Evolutionary conservation across 2,888 invertebrate species (phyloP).

Genomic region (Chromoteleia sp.): DNA sequence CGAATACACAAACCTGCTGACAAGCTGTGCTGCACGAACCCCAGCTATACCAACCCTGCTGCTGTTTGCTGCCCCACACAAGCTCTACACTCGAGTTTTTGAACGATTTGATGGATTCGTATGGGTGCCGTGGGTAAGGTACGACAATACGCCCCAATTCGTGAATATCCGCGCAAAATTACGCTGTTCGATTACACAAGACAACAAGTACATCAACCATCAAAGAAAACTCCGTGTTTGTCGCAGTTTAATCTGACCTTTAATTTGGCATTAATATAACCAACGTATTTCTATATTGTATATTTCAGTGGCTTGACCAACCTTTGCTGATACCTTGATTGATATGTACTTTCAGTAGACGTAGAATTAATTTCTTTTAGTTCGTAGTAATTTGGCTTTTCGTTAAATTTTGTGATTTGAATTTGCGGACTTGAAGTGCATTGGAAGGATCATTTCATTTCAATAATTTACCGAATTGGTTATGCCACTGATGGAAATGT

Average conservation of each 20-base stretch:
- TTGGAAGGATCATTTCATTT: conserved; percentile 13
- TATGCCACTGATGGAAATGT: conserved; percentile 55
- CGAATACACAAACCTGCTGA: conserved; percentile 85
- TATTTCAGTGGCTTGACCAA: conserved; percentile 62
- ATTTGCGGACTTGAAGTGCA: conserved; percentile 3
- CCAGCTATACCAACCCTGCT: conserved; percentile 84
- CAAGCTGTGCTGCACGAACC: conserved; percentile 85
- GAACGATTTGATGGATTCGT: conserved; percentile 72
- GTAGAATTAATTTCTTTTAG: conserved; percentile 19
- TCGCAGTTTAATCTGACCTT: conserved; percentile 42
- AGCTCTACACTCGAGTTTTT: conserved; percentile 80
- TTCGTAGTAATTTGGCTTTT: conserved; percentile 9
- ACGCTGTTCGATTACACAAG: conserved; percentile 36
- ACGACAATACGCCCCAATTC: conserved; percentile 63
- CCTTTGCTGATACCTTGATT: conserved; percentile 23
- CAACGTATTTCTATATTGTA: conserved; percentile 22
- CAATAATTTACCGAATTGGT: conserved; percentile 25
- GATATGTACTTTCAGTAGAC: conserved; percentile 23
- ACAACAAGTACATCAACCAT: conserved; percentile 41
- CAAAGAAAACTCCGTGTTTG: conserved; percentile 40
- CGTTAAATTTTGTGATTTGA: conserved; percentile 4
- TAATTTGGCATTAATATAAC: conserved; percentile 55
- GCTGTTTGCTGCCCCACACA: conserved; percentile 84
- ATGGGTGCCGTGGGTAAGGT: conserved; percentile 74
- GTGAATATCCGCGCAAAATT: conserved; percentile 45